Conservation (phyloP, 2,113 vertebrate species). For the Chaetorhynchus papuensis region DNA sequence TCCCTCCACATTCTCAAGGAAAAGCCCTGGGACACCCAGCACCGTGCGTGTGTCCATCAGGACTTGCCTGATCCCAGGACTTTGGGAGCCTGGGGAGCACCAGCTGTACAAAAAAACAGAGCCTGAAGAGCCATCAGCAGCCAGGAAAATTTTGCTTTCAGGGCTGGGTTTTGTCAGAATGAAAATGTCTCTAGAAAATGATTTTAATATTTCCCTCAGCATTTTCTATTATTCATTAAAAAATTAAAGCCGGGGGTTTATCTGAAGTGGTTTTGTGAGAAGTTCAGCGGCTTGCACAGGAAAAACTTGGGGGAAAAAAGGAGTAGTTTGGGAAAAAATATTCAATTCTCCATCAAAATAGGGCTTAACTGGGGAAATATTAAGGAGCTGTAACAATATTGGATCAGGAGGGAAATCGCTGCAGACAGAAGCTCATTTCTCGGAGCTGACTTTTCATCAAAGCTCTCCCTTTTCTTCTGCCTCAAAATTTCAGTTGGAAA, state of each 20-base stretch:
- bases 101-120: not conserved
- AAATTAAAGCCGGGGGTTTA: not conserved
- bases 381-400: constrained; percentile 31
- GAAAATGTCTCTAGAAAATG: not conserved
- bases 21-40: not conserved
- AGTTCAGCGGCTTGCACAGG: not conserved
- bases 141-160: not conserved
- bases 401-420: constrained; percentile 32
- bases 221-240: constrained; percentile 9
- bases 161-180: not conserved
- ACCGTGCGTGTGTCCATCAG: not conserved
- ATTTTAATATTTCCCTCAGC: constrained; percentile 26
- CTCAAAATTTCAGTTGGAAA: constrained; percentile 18
- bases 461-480: not conserved
- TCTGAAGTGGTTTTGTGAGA: not conserved
- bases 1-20: not conserved
- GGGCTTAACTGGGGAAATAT: constrained; percentile 44
- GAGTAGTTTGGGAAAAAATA: constrained; percentile 9
- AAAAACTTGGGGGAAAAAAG: not conserved
- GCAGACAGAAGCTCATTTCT: constrained; percentile 46
- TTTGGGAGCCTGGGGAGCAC: not conserved
- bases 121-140: not conserved
- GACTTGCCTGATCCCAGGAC: not conserved
- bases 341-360: constrained; percentile 40
- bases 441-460: constrained; percentile 30